Conservation (phyloP, 2,113 vertebrate species). For the Lutjanus erythropterus region DNA sequence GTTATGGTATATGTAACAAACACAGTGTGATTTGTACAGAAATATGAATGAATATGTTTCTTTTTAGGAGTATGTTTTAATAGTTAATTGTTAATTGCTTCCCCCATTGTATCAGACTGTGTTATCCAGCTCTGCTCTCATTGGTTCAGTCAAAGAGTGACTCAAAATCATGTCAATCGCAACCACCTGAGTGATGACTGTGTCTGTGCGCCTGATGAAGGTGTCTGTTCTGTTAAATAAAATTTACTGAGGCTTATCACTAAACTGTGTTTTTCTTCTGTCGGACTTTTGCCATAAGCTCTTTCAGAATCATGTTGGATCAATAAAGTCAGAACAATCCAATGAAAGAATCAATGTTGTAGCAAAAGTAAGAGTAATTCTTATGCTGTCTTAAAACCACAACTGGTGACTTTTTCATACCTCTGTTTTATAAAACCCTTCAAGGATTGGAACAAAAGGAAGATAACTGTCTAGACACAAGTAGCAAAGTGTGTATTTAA, state of each 20-base stretch:
- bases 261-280: no score
- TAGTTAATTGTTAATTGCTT: no score
- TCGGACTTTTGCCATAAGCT: not conserved
- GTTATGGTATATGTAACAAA: no score
- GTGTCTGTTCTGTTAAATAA: not conserved
- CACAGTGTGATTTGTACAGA: no score
- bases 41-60: no score
- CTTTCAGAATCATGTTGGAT: not conserved
- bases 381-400: not conserved
- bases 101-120: no score
- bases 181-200: not conserved
- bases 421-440: not conserved
- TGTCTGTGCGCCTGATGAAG: not conserved
- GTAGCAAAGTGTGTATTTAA: not conserved
- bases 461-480: no score
- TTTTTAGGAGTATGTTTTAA: no score
- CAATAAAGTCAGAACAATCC: slow-evolving; percentile 3
- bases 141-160: not conserved
- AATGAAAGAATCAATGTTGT: not conserved
- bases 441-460: not conserved
- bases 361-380: not conserved
- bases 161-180: not conserved
- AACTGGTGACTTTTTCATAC: not conserved
- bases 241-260: no score
- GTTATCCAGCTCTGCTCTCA: not conserved